Evolutionary conservation across 1,140 invertebrate genomes (phyloP).

Genomic region (Araneus ventricosus): DNA sequence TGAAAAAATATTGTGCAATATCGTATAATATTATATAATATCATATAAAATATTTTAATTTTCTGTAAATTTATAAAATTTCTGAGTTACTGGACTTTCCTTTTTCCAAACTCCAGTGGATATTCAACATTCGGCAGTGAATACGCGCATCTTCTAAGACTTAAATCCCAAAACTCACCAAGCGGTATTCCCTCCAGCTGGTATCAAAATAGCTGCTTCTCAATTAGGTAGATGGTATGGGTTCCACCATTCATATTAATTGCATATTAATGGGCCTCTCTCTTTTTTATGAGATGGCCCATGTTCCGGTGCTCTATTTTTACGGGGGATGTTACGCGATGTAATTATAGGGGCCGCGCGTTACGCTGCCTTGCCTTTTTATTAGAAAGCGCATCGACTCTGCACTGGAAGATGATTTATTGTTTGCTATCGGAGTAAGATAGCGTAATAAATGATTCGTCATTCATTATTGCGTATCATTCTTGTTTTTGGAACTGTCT

Average conservation of each 20-base stretch:
- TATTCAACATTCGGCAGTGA: too few relatives aligned
- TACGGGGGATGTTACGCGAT: neutral
- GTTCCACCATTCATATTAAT: conserved; percentile 21
- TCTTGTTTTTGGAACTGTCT: too few relatives aligned
- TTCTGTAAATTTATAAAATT: too few relatives aligned
- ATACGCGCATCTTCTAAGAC: too few relatives aligned
- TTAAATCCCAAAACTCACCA: too few relatives aligned
- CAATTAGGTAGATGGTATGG: conserved; percentile 29
- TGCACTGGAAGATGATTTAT: neutral
- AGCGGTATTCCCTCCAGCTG: too few relatives aligned
- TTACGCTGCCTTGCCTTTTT: neutral
- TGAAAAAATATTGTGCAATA: too few relatives aligned
- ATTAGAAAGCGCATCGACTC: neutral
- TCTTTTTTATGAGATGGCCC: neutral
- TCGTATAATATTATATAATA: too few relatives aligned
- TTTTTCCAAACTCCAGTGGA: too few relatives aligned
- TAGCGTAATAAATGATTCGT: neutral
- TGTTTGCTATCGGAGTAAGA: neutral
- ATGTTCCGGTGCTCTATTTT: neutral
- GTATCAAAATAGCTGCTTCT: neutral
- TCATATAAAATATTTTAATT: too few relatives aligned
- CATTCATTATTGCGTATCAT: too few relatives aligned
- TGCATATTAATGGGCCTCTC: neutral
- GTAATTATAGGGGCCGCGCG: conserved; percentile 4
- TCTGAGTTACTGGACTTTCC: too few relatives aligned